Conservation (phyloP, 2,113 vertebrate genomes). For the Apeltes quadracus region DNA sequence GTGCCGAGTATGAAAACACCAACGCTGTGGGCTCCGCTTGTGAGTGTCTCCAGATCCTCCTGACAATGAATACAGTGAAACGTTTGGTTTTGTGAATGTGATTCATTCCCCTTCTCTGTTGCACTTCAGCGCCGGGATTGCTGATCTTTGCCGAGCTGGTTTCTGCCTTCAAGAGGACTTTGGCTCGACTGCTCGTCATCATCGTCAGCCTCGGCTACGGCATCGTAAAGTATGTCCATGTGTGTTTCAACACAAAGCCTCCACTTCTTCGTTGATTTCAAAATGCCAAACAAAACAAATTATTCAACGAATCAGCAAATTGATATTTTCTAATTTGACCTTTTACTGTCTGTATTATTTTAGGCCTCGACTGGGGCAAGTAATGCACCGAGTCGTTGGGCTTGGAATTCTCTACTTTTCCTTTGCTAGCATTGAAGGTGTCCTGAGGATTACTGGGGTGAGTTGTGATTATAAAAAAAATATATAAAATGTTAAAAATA, state of each 20-base stretch:
- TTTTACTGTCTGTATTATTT: not conserved
- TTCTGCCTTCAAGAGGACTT: constrained; percentile 87
- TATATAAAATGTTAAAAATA: not conserved
- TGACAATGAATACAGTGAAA: not conserved
- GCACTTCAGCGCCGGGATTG: constrained; percentile 79
- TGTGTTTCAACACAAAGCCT: not conserved
- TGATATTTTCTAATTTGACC: not conserved
- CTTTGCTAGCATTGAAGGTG: constrained; percentile 85
- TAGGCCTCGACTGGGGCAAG: constrained; percentile 87
- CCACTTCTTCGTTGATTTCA: not conserved
- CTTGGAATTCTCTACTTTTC: constrained; percentile 86
- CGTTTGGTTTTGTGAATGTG: not conserved
- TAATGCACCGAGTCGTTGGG: constrained; percentile 89
- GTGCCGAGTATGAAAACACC: constrained; percentile 89
- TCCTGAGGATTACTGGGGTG: constrained; percentile 88
- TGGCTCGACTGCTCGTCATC: constrained; percentile 89
- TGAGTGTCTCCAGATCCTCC: constrained; percentile 65
- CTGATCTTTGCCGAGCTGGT: constrained; percentile 88
- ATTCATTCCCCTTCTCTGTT: not conserved
- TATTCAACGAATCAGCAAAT: not conserved
- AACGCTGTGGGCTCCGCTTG: constrained; percentile 84
- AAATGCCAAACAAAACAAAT: not conserved
- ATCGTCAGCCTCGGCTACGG: constrained; percentile 91
- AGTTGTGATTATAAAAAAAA: constrained; percentile 49
- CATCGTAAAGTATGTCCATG: constrained; percentile 87